phyloP scores from a whole-genome alignment of 2,113 vertebrate species.

The Dicerorhinus sumatrensis region DNA sequence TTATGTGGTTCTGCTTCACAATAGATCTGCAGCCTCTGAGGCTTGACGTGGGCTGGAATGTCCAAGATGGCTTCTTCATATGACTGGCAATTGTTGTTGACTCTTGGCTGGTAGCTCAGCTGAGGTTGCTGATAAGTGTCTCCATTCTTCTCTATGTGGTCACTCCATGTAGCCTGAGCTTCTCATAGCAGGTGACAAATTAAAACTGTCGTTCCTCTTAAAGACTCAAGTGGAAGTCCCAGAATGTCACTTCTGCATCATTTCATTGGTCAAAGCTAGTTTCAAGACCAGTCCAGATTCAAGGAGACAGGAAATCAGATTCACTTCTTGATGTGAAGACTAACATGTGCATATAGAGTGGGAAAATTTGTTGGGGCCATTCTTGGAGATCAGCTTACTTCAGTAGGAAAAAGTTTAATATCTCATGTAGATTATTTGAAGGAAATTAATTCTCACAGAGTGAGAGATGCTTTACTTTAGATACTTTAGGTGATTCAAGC shows the following conservation, averaged over 20 bases:
- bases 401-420: background rate
- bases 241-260: background rate
- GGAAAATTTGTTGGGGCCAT: background rate
- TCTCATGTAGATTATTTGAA: background rate
- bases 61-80: background rate
- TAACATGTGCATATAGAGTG: background rate
- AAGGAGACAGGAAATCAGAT: background rate
- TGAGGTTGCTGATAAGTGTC: background rate
- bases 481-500: background rate
- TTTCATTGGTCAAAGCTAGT: background rate
- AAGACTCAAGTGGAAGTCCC: background rate
- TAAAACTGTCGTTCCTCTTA: background rate
- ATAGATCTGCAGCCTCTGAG: background rate
- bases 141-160: background rate
- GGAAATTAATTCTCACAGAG: background rate
- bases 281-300: background rate
- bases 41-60: too few relatives aligned
- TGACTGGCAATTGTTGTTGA: background rate
- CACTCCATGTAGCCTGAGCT: too few relatives aligned
- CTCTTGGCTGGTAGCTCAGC: background rate
- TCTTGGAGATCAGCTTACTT: background rate
- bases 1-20: background rate
- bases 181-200: background rate
- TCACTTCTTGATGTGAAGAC: background rate
- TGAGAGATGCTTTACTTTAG: background rate